phyloP scores from a whole-genome alignment of 2,113 vertebrate species.

The Procavia capensis region DNA sequence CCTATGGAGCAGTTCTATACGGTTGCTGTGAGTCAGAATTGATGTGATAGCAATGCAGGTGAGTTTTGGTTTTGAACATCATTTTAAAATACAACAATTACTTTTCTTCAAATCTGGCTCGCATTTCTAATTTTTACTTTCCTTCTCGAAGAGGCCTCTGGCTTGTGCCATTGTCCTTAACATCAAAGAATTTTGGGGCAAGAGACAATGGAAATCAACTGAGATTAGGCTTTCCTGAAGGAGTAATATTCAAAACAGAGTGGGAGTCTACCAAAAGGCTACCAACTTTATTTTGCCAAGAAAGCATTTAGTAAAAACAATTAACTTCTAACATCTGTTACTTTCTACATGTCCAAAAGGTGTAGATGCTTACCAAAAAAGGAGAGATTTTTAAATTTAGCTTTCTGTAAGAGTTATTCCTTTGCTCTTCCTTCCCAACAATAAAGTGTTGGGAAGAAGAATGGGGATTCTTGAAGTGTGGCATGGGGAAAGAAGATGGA shows the following conservation, averaged over 20 bases:
- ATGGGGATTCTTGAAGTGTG: neutral
- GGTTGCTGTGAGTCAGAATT: no score
- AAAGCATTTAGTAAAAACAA: constrained; percentile 12
- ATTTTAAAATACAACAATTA: constrained; percentile 27
- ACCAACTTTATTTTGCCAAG: constrained; percentile 40
- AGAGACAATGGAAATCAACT: constrained; percentile 31
- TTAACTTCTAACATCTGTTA: neutral
- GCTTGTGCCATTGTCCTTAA: neutral
- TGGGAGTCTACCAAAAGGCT: neutral
- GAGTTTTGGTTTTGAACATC: neutral
- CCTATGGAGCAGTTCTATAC: no score
- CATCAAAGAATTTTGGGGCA: neutral
- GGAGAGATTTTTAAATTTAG: neutral
- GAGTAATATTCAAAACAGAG: constrained; percentile 29
- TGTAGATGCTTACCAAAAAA: constrained; percentile 1
- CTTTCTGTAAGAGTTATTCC: neutral
- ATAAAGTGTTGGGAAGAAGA: neutral
- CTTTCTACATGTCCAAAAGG: neutral
- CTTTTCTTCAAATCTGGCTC: neutral
- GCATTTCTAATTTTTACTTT: neutral
- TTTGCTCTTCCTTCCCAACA: neutral
- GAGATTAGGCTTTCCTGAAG: constrained; percentile 20
- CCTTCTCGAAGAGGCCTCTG: neutral
- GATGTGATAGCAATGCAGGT: no score
- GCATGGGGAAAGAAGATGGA: neutral